Evolutionary conservation across 2,797 vertebrate genomes (phyloP).

Genomic region (Rhynchonycteris naso): DNA sequence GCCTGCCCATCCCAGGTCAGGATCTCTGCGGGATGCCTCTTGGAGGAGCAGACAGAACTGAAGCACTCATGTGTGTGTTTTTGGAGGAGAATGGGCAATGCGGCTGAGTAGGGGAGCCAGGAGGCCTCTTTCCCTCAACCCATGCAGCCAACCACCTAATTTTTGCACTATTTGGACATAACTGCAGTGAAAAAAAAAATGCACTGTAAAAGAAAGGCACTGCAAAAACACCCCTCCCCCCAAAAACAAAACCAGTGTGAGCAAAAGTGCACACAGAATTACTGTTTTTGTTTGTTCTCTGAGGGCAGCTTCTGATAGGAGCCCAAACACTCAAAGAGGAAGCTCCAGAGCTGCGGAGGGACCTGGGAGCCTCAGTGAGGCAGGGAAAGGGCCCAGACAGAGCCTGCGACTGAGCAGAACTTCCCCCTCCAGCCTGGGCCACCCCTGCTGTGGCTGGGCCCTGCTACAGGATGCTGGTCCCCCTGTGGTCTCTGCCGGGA

Average conservation of each 20-base stretch:
- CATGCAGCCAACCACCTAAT: not conserved
- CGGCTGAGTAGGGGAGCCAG: not conserved
- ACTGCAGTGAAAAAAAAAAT: not conserved
- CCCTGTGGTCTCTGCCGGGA: not conserved
- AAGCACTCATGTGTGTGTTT: not conserved
- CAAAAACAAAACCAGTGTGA: no score
- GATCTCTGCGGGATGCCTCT: not conserved
- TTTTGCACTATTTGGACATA: not conserved
- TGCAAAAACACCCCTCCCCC: no score
- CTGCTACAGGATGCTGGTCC: not conserved
- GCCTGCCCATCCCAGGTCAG: not conserved
- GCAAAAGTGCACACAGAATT: rapidly evolving
- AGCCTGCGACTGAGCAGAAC: not conserved
- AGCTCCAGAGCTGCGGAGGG: not conserved
- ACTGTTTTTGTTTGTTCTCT: not conserved
- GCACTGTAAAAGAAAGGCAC: no score
- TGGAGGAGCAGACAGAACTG: not conserved
- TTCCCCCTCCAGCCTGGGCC: not conserved
- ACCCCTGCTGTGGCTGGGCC: not conserved
- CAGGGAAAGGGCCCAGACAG: not conserved
- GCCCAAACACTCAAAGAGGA: not conserved
- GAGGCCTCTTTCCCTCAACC: not conserved
- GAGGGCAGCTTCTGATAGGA: not conserved
- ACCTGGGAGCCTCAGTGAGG: rapidly evolving
- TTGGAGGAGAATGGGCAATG: not conserved